phyloP scores from a whole-genome alignment of 2,888 invertebrate species.

The Pterostichus niger region DNA sequence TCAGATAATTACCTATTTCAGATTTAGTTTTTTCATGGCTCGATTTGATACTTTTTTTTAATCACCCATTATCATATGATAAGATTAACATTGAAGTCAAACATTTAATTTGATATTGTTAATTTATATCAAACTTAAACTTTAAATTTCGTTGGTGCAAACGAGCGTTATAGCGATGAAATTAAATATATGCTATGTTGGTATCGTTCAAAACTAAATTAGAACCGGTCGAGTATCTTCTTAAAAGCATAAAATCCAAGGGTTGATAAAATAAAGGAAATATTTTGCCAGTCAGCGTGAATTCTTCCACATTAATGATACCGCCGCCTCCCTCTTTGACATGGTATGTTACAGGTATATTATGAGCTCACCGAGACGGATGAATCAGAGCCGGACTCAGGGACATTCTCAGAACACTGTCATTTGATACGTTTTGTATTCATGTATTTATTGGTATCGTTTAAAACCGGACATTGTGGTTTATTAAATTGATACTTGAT shows the following conservation, averaged over 20 bases:
- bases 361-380: constrained; percentile 51
- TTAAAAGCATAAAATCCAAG: neutral
- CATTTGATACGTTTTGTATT: constrained; percentile 68
- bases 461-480: constrained; percentile 45
- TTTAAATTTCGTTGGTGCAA: too few relatives aligned
- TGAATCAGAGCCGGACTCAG: constrained; percentile 39
- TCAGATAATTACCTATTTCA: too few relatives aligned
- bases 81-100: too few relatives aligned
- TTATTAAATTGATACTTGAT: constrained; percentile 55
- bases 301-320: constrained; percentile 62
- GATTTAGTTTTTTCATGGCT: too few relatives aligned
- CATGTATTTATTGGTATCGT: constrained; percentile 47
- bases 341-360: constrained; percentile 63
- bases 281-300: constrained; percentile 59
- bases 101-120: too few relatives aligned
- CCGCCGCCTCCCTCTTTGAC: constrained; percentile 52
- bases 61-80: too few relatives aligned
- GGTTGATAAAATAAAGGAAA: constrained; percentile 33
- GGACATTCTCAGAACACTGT: constrained; percentile 54
- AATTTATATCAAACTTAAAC: too few relatives aligned
- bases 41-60: too few relatives aligned
- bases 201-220: constrained; percentile 9
- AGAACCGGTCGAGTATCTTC: neutral
- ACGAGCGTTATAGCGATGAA: too few relatives aligned
- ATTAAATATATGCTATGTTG: too few relatives aligned